Conservation (phyloP, 1,140 invertebrate species). For the Nasonia longicornis region DNA sequence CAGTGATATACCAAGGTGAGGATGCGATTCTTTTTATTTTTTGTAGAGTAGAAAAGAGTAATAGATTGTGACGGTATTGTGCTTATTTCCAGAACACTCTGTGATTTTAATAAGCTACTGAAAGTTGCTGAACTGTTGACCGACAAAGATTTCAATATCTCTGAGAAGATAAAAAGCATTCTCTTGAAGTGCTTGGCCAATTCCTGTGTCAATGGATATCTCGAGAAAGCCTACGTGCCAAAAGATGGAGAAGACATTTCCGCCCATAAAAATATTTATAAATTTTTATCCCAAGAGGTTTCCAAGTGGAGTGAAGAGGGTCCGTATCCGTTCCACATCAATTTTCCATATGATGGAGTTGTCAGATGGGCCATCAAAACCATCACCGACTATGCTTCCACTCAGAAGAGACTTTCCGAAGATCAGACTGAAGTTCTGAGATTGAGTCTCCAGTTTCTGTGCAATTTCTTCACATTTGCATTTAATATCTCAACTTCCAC, state of each 20-base stretch:
- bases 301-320: slow-evolving; percentile 34
- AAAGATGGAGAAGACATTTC: slow-evolving; percentile 31
- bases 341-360: slow-evolving; percentile 59
- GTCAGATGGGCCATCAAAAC: slow-evolving; percentile 52
- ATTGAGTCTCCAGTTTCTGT: slow-evolving; percentile 58
- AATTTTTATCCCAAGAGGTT: slow-evolving; percentile 29
- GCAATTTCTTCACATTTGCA: slow-evolving; percentile 57
- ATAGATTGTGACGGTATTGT: not conserved
- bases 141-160: slow-evolving; percentile 39
- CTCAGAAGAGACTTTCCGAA: slow-evolving; percentile 35
- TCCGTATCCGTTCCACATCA: slow-evolving; percentile 45
- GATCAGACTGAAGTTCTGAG: slow-evolving; percentile 55
- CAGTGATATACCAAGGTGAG: slow-evolving; percentile 49
- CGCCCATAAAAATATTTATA: slow-evolving; percentile 29
- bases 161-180: slow-evolving; percentile 50
- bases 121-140: slow-evolving; percentile 56
- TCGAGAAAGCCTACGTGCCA: slow-evolving; percentile 43
- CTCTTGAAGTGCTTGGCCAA: slow-evolving; percentile 60
- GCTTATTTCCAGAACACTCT: slow-evolving; percentile 50
- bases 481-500: slow-evolving; percentile 39
- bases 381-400: slow-evolving; percentile 37
- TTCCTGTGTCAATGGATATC: slow-evolving; percentile 55
- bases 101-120: slow-evolving; percentile 48
- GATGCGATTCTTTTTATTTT: not conserved
- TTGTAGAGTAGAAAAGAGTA: not conserved